Evolutionary conservation across 1,140 invertebrate genomes (phyloP), one percentile per base, ranked within the genome.

Genomic region (Hypothenemus hampei): DNA sequence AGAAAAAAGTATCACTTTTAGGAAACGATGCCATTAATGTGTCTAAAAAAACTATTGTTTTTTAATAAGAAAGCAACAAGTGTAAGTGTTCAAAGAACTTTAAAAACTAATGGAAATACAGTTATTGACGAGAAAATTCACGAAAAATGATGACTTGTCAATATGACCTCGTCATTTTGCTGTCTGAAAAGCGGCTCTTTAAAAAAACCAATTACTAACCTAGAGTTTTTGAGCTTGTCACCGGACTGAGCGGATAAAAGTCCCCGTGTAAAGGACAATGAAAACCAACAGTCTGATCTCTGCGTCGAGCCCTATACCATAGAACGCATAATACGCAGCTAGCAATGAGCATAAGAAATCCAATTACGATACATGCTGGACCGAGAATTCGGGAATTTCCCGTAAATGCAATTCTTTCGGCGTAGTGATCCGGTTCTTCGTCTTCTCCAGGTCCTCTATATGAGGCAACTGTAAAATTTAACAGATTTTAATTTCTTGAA

Each of bases 261-360:
- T 86, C 84, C 0, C 85, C 85, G 61, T 87, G 85, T 16, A 87
- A 75, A 11, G 85, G 84, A 70, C 85, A 87, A 69, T 86, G 84
- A 71, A 85, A 87, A 41, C 84, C 83, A 39, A 86, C 76, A 15
- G 82, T 73, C 36, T 83, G 77, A 62, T 85, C 80, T n/a, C 79
- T 75, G 29, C 76, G 74, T 51, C 83, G 75, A 0, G 83, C 83
- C 6, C 82, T 73, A 24, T 81, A 73, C 57, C 83, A 83, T 39
- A 87, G 66, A 56, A 81, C 75, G 69, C 82, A 85, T 8, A 86
- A 68, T 0, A 81, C 70, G 1, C 77, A 70, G 6, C 80, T 80
- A 3, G 77, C 72, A 4, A 73, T 74, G 5, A 84, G 77, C 84
- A 86, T 86, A 21, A 85, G 70, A 15, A 79, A 76, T 7, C 84